These are phyloP conservation scores for Lissonota sp. DNA, from an alignment of 2,888 invertebrate genomes.

Conservation along the genomic window DNA sequence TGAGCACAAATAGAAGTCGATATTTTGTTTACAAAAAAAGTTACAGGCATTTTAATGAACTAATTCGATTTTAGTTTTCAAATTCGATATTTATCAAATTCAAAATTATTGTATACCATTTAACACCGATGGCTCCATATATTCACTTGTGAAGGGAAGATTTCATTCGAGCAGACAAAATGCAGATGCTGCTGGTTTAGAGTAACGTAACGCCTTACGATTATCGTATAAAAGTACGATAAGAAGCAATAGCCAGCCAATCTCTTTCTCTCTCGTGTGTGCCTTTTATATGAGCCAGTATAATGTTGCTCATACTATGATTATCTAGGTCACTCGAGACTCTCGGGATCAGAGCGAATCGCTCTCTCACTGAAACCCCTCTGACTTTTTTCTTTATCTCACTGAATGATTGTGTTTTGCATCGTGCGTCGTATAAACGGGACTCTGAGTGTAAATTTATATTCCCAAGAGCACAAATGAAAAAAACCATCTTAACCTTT, in stretches of 20 bases:
- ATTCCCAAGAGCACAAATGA: no score
- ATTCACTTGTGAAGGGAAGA: not conserved
- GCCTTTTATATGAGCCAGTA: constrained; percentile 6
- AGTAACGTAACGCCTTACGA: constrained; percentile 43
- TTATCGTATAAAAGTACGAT: constrained; percentile 46
- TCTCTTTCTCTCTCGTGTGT: constrained; percentile 17
- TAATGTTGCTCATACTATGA: constrained; percentile 43
- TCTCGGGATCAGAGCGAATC: constrained; percentile 63
- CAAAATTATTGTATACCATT: no score
- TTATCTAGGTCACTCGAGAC: constrained; percentile 71
- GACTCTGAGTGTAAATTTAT: no score
- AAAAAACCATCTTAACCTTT: no score
- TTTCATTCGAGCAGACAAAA: constrained; percentile 24
- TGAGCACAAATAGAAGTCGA: no score
- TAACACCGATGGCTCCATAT: not conserved
- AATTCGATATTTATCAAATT: no score
- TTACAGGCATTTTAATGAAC: not conserved
- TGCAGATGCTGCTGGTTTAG: constrained; percentile 20
- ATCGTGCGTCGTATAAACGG: no score
- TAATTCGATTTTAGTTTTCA: not conserved
- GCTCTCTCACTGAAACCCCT: constrained; percentile 50
- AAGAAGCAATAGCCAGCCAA: constrained; percentile 34
- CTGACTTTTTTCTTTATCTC: no score
- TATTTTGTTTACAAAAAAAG: no score
- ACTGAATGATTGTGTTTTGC: no score